These are phyloP conservation scores for Drymodes brunneopygia DNA, from an alignment of 2,113 vertebrate species.

Conservation along the genomic window DNA sequence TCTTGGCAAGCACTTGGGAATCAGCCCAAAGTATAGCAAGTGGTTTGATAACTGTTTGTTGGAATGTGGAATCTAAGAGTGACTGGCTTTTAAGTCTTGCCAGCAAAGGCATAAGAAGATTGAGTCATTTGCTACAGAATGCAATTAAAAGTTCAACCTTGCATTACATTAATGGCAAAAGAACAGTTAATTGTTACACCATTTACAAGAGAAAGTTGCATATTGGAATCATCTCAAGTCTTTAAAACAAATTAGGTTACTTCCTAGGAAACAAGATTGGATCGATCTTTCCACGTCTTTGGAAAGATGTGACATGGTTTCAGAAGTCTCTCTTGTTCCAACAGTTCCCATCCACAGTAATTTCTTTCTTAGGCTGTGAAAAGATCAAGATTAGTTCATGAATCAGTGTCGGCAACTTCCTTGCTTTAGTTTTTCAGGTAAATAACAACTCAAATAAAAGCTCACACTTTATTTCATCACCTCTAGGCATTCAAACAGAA, in stretches of 20 bases:
- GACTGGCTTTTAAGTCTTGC: conserved; percentile 30
- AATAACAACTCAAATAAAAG: neutral
- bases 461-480: neutral
- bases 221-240: neutral
- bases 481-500: neutral
- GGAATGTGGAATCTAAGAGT: neutral
- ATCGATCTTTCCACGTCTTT: neutral
- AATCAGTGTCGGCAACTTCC: neutral
- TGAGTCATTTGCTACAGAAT: neutral
- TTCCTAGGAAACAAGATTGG: neutral
- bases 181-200: neutral
- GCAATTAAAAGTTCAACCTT: neutral
- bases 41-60: neutral
- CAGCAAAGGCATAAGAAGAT: neutral
- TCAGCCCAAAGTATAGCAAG: neutral
- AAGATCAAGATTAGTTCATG: neutral
- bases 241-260: neutral
- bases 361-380: neutral
- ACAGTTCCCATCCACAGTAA: neutral
- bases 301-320: neutral
- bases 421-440: neutral
- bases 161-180: neutral
- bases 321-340: neutral
- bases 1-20: neutral
- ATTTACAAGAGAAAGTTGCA: neutral